phyloP scores from a whole-genome alignment of 2,113 vertebrate genomes.

The Nyctibius bracteatus region DNA sequence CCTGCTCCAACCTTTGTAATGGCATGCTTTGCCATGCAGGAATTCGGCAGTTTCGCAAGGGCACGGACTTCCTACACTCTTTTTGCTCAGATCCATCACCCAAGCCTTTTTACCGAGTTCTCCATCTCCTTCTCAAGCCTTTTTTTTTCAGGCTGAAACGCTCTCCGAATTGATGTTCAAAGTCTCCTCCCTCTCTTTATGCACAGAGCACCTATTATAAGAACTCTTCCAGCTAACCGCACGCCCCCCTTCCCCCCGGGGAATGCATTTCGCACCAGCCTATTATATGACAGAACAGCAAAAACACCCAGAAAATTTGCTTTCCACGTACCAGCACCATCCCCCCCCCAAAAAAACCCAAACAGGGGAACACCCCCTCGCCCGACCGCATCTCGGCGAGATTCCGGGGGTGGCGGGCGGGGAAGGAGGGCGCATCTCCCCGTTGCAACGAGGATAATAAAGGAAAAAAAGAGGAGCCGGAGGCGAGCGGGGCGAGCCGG shows the following conservation, averaged over 20 bases:
- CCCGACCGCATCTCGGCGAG: background rate
- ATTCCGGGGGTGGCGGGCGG: background rate
- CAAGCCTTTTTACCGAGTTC: background rate
- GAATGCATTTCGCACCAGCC: background rate
- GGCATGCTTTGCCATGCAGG: background rate
- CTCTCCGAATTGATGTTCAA: background rate
- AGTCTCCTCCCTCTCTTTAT: constrained; percentile 39
- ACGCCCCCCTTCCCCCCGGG: background rate
- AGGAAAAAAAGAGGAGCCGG: background rate
- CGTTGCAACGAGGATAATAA: background rate
- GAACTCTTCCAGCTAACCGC: background rate
- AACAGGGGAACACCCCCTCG: background rate
- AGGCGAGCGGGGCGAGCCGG: background rate
- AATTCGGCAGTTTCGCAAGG: background rate
- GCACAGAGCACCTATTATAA: constrained; percentile 31
- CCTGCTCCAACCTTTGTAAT: background rate
- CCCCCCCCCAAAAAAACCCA: background rate
- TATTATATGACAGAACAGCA: background rate
- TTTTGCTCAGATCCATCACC: background rate
- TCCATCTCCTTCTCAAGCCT: background rate
- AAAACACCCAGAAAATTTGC: background rate
- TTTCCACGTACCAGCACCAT: background rate
- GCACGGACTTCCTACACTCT: background rate
- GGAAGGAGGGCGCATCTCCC: background rate
- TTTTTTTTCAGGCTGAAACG: background rate